Percentiles rank a stretch among this genome's conserved stretches.
Conservation (phyloP, 2,113 vertebrate genomes). For the Tragelaphus buxtoni region DNA sequence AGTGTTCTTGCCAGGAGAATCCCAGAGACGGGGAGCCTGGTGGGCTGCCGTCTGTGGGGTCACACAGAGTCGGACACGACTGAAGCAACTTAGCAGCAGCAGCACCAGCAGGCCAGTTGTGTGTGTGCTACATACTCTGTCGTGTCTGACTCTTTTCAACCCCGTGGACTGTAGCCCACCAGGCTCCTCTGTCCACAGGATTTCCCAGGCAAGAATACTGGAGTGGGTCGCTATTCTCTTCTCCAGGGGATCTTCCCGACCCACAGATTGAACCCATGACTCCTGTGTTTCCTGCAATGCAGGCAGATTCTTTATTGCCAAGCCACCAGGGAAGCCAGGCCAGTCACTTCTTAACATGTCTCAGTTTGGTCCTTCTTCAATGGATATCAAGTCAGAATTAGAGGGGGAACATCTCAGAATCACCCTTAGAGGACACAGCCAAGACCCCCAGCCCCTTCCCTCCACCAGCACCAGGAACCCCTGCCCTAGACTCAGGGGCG, state of each 20-base stretch:
- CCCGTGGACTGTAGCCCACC: background rate
- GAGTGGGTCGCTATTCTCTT: background rate
- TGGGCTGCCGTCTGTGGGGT: too few relatives aligned
- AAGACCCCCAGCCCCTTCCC: background rate
- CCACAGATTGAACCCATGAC: background rate
- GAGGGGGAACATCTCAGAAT: background rate
- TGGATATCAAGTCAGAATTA: background rate
- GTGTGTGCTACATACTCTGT: background rate
- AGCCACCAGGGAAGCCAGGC: background rate
- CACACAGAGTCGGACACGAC: too few relatives aligned
- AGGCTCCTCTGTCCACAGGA: background rate
- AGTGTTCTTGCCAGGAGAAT: too few relatives aligned
- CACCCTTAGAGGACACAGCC: background rate
- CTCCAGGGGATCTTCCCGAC: background rate
- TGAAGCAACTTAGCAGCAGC: too few relatives aligned
- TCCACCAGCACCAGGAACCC: too few relatives aligned
- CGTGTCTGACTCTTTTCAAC: accelerated
- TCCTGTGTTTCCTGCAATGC: background rate
- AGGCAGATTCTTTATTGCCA: background rate
- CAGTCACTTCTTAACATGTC: background rate
- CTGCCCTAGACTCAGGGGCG: accelerated
- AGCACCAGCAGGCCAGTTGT: background rate
- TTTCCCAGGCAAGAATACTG: background rate
- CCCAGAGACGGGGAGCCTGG: too few relatives aligned
- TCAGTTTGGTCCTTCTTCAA: background rate